Conservation (phyloP, 2,888 invertebrate genomes). For the Magallana nippona region DNA sequence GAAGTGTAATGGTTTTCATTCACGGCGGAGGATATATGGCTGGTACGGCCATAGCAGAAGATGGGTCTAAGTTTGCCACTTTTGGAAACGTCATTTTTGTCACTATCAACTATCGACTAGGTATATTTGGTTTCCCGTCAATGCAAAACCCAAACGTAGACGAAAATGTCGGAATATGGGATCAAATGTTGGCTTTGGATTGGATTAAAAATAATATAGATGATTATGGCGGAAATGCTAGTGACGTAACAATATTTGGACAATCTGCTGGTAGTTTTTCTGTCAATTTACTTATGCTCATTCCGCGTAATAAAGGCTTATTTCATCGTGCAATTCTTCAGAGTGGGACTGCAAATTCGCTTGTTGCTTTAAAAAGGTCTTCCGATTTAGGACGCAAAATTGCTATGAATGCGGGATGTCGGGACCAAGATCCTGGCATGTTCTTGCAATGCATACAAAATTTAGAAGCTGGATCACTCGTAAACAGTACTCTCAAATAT, state of each 20-base stretch:
- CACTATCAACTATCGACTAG: not conserved
- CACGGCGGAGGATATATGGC: not conserved
- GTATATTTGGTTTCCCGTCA: conserved; percentile 19
- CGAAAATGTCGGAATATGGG: not conserved
- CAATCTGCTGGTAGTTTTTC: conserved; percentile 8
- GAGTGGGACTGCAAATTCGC: not conserved
- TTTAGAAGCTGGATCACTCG: not conserved
- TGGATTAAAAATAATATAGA: not conserved
- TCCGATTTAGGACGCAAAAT: not conserved
- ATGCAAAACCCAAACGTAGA: not conserved
- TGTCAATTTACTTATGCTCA: not conserved
- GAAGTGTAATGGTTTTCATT: conserved; percentile 6
- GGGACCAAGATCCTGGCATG: not conserved
- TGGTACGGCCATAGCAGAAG: not conserved
- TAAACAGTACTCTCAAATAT: not conserved
- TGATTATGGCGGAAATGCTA: not conserved
- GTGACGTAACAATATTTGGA: conserved; percentile 1
- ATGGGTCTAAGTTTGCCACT: not conserved
- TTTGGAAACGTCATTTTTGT: not conserved
- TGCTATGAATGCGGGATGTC: not conserved
- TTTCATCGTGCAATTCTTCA: conserved; percentile 13
- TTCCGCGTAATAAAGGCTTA: not conserved
- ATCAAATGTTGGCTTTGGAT: conserved; percentile 5
- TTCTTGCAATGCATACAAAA: not conserved
- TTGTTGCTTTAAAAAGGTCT: not conserved